Evolutionary conservation across 2,888 invertebrate genomes (phyloP).

Genomic region (Pheosia gnoma): DNA sequence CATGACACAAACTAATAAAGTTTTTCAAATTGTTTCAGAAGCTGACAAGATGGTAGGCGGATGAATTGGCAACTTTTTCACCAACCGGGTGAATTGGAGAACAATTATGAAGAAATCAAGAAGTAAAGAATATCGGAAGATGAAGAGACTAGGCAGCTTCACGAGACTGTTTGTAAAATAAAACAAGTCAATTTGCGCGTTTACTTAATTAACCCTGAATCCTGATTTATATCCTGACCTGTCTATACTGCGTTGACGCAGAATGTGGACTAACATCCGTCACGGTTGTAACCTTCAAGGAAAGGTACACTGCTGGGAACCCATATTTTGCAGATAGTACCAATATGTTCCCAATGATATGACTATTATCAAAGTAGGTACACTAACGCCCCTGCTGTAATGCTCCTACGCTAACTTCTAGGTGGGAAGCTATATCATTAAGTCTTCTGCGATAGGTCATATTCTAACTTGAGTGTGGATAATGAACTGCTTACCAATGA

Average conservation of each 20-base stretch:
- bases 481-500: too few species aligned
- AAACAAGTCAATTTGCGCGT: conserved; percentile 61
- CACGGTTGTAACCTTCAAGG: too few species aligned
- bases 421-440: too few species aligned
- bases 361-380: too few species aligned
- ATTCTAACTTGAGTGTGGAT: too few species aligned
- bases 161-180: conserved; percentile 57
- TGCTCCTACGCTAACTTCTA: too few species aligned
- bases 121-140: background rate
- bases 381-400: too few species aligned
- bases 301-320: too few species aligned
- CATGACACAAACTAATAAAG: background rate
- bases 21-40: conserved; percentile 28
- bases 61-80: conserved; percentile 14
- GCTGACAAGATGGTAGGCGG: conserved; percentile 24
- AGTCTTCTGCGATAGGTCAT: too few species aligned
- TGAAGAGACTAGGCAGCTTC: background rate
- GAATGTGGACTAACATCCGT: background rate
- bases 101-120: conserved; percentile 4
- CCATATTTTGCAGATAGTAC: too few species aligned
- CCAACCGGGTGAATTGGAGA: conserved; percentile 16
- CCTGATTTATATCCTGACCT: conserved; percentile 5
- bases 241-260: background rate
- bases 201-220: conserved; percentile 54
- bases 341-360: too few species aligned